phyloP scores from a whole-genome alignment of 2,888 invertebrate species.

The Netelia virgata region DNA sequence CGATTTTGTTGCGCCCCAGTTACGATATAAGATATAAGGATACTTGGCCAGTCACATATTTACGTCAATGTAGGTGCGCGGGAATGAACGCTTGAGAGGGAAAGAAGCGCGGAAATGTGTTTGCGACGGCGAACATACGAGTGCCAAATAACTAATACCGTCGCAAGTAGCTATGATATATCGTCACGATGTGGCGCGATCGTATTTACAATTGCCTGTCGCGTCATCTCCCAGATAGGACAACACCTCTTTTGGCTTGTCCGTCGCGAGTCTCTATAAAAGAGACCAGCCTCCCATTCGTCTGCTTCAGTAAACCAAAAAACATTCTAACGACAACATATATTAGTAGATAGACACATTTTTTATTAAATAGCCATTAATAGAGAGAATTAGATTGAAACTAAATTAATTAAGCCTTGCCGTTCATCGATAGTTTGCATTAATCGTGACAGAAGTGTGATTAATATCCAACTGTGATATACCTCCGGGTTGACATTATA shows the following conservation, averaged over 20 bases:
- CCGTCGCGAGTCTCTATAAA: constrained; percentile 73
- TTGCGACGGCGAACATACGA: constrained; percentile 2
- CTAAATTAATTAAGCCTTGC: background rate
- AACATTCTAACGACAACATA: constrained; percentile 59
- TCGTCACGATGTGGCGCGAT: constrained; percentile 72
- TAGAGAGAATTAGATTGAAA: background rate
- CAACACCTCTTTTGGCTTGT: background rate
- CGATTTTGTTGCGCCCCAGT: background rate
- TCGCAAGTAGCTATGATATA: constrained; percentile 5
- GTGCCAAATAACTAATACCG: constrained; percentile 37
- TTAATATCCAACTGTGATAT: background rate
- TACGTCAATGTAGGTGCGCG: background rate
- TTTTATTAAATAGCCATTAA: background rate
- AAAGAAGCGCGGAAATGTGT: background rate
- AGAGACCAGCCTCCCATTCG: constrained; percentile 15
- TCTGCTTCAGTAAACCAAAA: constrained; percentile 72
- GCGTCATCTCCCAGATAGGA: constrained; percentile 7
- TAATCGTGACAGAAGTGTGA: background rate
- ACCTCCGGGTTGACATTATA: background rate
- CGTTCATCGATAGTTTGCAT: background rate
- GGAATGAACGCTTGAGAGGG: background rate
- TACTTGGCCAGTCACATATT: too few relatives aligned
- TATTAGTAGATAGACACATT: constrained; percentile 14
- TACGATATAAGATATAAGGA: background rate
- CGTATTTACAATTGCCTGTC: constrained; percentile 72